Conservation (phyloP, 2,113 vertebrate genomes). For the Varanus komodoensis region DNA sequence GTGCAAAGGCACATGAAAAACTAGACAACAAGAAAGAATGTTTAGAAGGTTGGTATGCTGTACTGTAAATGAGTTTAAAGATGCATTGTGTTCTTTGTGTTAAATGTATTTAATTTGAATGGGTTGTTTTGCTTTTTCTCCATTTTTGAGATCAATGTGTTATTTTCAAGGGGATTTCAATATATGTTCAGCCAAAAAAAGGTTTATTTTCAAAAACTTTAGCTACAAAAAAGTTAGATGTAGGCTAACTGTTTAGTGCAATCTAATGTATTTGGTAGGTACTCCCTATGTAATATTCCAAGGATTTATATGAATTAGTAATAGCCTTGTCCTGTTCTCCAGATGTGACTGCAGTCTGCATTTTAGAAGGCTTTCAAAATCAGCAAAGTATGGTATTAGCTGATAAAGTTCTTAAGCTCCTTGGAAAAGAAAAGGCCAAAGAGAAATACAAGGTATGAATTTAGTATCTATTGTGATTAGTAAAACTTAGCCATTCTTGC, state of each 20-base stretch:
- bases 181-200: neutral
- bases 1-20: constrained; percentile 95
- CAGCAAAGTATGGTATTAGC: constrained; percentile 98
- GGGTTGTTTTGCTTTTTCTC: neutral
- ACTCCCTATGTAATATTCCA: neutral
- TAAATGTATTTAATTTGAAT: too few relatives aligned
- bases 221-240: neutral
- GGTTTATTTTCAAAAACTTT: neutral
- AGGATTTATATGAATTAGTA: neutral
- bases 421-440: constrained; percentile 99
- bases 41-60: constrained; percentile 87
- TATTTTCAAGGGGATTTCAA: neutral
- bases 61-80: neutral
- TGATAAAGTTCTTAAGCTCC: constrained; percentile 97
- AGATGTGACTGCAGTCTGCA: constrained; percentile 99
- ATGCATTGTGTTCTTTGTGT: neutral
- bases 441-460: constrained; percentile 95
- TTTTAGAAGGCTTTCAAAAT: constrained; percentile 98
- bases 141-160: neutral
- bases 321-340: constrained; percentile 27
- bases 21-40: constrained; percentile 98
- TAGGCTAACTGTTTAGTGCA: neutral
- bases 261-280: neutral
- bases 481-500: neutral
- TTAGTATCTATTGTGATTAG: neutral